Base-by-base conservation (phyloP, 2,797 vertebrate species). In the Sternarchorhynchus goeldii region DNA sequence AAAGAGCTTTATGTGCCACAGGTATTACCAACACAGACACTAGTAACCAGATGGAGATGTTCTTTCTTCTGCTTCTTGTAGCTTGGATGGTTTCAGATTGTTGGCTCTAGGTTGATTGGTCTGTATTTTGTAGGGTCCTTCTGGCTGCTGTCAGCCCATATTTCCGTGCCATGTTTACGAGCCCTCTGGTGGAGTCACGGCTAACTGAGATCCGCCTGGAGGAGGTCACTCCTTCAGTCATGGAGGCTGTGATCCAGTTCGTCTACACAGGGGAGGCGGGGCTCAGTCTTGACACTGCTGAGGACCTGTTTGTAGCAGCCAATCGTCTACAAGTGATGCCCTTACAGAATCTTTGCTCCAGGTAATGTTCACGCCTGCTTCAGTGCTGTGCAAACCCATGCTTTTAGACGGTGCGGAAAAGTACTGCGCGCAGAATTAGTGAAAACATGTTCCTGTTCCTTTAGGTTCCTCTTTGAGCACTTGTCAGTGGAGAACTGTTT, bases 111-210 rank as follows among this genome's bases (percentile, higher is more conserved):
- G 6, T 50, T 50, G 45, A 2, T 3, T 5, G 0, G 29, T 17
- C 4, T 68, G 20, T 65, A 65, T 56, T 55, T 2, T 55, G 16
- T 62, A 95, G 94, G 86, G 93, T 94, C 78, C 93, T 95, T 10
- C 67, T 95, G 25, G 93, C 94, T 0, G 93, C 94, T 0, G 91
- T 95, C 77, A 95, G 94, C 58, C 94, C 94, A 0, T 95, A 95
- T 80, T 95, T 95, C 73, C 90, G 92, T 18, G 94, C 93, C 70
- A 94, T 95, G 93, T 95, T 95, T 83, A 94, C 93, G 78, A 94
- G 92, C 81, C 92, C 92, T 0, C 88, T 94, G 84, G 93, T 94
- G 2, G 94, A 95, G 88, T 94, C 93, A 10, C 91, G 93, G 45
- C 92, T 93, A 25, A 91, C 93, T 0, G 94, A 95, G 84, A 95